Percentiles rank a stretch among this genome's conserved stretches.
phyloP scores from a whole-genome alignment of 2,797 vertebrate species.

The Coccyzus lansbergi region DNA sequence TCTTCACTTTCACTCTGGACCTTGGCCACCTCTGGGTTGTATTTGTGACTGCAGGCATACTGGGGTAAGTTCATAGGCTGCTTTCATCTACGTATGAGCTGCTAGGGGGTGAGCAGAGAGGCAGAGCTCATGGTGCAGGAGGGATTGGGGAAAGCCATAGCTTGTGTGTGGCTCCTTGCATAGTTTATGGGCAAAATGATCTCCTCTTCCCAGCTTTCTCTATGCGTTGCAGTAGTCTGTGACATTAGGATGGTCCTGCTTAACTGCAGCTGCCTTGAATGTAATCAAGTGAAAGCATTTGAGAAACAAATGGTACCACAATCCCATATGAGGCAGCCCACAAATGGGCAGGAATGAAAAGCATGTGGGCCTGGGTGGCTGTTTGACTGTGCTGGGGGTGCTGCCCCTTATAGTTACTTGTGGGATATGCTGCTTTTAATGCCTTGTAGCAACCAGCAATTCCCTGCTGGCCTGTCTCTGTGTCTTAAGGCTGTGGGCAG shows the following conservation, averaged over 20 bases:
- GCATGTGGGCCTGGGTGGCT: neutral
- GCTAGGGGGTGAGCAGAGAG: neutral
- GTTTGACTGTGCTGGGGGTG: neutral
- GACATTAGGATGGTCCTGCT: neutral
- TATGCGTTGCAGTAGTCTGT: neutral
- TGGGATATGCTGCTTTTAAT: neutral
- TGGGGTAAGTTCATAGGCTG: slow-evolving; percentile 85
- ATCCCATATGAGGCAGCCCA: neutral
- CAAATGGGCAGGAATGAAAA: neutral
- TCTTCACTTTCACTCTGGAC: slow-evolving; percentile 87
- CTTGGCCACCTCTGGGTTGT: slow-evolving; percentile 89
- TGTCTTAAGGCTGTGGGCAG: neutral
- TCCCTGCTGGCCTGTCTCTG: neutral
- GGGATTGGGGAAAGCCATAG: neutral
- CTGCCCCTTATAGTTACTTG: neutral
- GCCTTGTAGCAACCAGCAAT: neutral
- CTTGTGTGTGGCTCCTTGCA: fast-evolving
- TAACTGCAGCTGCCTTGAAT: neutral
- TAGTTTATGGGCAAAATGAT: neutral
- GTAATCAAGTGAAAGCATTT: neutral
- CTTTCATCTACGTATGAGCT: neutral
- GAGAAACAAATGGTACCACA: neutral
- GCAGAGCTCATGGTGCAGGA: neutral
- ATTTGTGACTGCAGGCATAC: slow-evolving; percentile 87
- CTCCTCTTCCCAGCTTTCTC: neutral